phyloP scores from a whole-genome alignment of 2,113 vertebrate genomes.

The Prolemur simus region DNA sequence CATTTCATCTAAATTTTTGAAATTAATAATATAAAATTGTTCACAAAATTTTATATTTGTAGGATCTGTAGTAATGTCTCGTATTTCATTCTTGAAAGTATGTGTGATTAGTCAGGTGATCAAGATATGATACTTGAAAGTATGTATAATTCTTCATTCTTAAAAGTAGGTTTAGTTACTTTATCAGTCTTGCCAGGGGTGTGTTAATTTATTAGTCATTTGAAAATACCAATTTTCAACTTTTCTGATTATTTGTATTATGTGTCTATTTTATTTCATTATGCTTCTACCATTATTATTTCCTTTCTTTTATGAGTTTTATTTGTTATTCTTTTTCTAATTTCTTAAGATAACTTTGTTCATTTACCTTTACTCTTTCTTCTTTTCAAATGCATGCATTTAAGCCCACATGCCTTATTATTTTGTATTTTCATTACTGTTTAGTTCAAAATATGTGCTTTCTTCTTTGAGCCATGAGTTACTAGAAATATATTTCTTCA shows the following conservation, averaged over 20 bases:
- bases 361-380: background rate
- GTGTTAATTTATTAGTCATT: background rate
- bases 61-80: background rate
- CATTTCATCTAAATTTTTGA: constrained; percentile 14
- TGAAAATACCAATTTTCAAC: background rate
- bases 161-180: background rate
- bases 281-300: background rate
- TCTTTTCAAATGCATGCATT: background rate
- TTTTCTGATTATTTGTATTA: background rate
- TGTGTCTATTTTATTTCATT: background rate
- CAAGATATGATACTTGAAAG: background rate
- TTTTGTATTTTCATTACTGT: background rate
- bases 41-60: background rate
- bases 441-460: background rate
- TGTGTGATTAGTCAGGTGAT: too few species aligned
- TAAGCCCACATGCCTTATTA: background rate
- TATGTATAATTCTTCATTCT: background rate
- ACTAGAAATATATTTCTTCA: background rate
- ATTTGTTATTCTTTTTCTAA: background rate
- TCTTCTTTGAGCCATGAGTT: background rate
- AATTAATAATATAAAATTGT: background rate
- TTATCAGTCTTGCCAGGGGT: background rate
- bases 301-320: background rate
- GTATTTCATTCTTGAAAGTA: background rate
- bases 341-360: background rate